Percentiles rank a stretch among this genome's conserved stretches.
These are phyloP conservation scores for Xerus inauris DNA, from an alignment of 2,113 vertebrate species.

Conservation along the genomic window DNA sequence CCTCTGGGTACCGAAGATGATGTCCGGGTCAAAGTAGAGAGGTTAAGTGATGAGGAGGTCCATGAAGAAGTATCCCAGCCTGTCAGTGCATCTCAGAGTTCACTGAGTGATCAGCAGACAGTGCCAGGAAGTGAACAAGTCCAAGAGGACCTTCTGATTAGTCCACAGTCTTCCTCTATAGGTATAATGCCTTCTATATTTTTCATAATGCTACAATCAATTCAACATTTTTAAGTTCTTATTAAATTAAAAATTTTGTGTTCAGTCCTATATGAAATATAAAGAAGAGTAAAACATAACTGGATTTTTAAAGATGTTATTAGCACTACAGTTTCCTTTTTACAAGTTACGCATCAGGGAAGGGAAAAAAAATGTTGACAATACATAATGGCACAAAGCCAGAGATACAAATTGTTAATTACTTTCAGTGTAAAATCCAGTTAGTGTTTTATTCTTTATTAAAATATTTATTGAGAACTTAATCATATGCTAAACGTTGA, in stretches of 20 bases:
- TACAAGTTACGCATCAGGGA: background rate
- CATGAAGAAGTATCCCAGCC: constrained; percentile 97
- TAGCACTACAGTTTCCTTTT: background rate
- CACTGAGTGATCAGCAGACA: constrained; percentile 98
- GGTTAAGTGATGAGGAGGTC: constrained; percentile 97
- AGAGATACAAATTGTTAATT: constrained; percentile 5
- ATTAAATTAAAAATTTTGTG: background rate
- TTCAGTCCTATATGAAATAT: constrained; percentile 5
- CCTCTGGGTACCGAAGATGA: constrained; percentile 93
- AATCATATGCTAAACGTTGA: background rate
- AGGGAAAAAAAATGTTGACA: background rate
- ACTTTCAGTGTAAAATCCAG: constrained; percentile 33
- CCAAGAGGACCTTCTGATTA: constrained; percentile 98
- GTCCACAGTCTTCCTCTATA: constrained; percentile 99
- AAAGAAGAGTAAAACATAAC: constrained; percentile 42
- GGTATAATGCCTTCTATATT: constrained; percentile 85
- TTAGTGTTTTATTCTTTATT: constrained; percentile 62
- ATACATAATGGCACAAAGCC: background rate
- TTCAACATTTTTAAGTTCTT: constrained; percentile 26
- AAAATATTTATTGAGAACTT: constrained; percentile 51
- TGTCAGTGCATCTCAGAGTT: constrained; percentile 97
- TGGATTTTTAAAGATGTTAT: constrained; percentile 24
- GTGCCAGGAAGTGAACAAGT: constrained; percentile 98
- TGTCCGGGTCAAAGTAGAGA: constrained; percentile 96
- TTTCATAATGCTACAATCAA: constrained; percentile 28